A percentile compares a stretch with the other conserved stretches of the same genome.
Evolutionary conservation across 2,888 invertebrate genomes (phyloP).

Genomic region (Electrophaes corylata): DNA sequence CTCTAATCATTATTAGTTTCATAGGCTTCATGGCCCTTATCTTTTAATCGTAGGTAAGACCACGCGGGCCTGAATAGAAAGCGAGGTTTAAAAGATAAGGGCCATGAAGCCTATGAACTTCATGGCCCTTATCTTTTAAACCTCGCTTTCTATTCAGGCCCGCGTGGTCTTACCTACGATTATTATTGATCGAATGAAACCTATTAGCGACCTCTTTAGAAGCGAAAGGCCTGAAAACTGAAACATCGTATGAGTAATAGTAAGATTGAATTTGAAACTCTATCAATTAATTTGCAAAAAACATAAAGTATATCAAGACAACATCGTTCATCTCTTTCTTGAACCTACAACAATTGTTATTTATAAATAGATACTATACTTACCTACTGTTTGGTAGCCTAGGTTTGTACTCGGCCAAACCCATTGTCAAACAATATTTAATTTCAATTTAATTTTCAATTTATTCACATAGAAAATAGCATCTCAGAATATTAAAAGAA

Average conservation of each 20-base stretch:
- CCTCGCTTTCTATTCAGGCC: neutral
- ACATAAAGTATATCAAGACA: constrained; percentile 5
- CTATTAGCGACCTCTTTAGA: neutral
- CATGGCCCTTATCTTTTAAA: neutral
- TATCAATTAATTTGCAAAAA: constrained; percentile 6
- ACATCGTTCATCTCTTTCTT: constrained; percentile 8
- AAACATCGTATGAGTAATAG: neutral
- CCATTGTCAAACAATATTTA: constrained; percentile 23
- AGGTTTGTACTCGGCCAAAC: constrained; percentile 15
- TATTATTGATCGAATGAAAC: constrained; percentile 13
- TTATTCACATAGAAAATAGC: no score
- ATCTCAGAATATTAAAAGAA: constrained; percentile 15
- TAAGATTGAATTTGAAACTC: neutral
- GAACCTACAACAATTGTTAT: constrained; percentile 16
- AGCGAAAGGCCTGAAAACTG: neutral
- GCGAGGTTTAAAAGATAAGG: neutral
- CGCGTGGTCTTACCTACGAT: constrained; percentile 3
- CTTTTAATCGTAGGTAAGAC: neutral
- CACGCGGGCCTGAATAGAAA: constrained; percentile 7
- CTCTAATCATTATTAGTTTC: neutral
- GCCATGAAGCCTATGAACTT: neutral
- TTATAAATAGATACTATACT: constrained; percentile 20
- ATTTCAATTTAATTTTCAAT: no score
- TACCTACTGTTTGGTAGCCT: constrained; percentile 4
- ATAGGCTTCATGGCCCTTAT: neutral